Base-by-base conservation (phyloP, 2,797 vertebrate species). In the Helarctos malayanus region DNA sequence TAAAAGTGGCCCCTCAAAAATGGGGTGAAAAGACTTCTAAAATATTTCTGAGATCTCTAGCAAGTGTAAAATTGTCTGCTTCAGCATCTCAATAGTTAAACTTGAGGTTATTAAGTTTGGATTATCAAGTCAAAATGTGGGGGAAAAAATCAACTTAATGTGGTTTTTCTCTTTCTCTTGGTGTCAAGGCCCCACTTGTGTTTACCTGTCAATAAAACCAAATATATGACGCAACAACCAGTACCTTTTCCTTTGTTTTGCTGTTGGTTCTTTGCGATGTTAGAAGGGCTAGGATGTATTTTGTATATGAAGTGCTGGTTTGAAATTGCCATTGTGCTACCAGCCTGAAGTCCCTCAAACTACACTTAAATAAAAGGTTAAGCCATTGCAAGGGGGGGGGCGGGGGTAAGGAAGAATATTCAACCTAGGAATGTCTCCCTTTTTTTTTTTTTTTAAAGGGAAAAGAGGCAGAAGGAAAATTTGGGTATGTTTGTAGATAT, bases 311-410 rank as follows among this genome's bases (percentile, higher is more conserved):
- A 5, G 25, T 1, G 9, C 69, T 80, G 76, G 13, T 49, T 80
- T 38, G 9, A 89, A 94, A 93, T 32, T 95, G 54, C 56, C 54
- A 69, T 82, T 49, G 23, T 69, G 38, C 65, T 21, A 38, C 38
- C 80, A 79, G 15, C 12, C 25, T 27, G 29, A 76, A 91, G 45
- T 81, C 73, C n/a, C 47, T 80, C 52, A 57, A 76, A 15, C 89
- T 81, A 68, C 54, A 68, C 21, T 76, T 89, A 88, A 61, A 68
- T 47, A 96, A 90, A n/a, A 92, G 18, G 18, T 84, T n/a, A 96
- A 94, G 35, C 27, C 94, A 95, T 93, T 99, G 16, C 49, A 38
- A 38, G 38, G 38, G 38, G 4, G 1, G 2, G 56, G 12, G 23
- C 41, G 4, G 32, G 83, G 6, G 87, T 29, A 75, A 95, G 76